Evolutionary conservation across 2,113 vertebrate species (phyloP).

Genomic region (Excalfactoria chinensis): DNA sequence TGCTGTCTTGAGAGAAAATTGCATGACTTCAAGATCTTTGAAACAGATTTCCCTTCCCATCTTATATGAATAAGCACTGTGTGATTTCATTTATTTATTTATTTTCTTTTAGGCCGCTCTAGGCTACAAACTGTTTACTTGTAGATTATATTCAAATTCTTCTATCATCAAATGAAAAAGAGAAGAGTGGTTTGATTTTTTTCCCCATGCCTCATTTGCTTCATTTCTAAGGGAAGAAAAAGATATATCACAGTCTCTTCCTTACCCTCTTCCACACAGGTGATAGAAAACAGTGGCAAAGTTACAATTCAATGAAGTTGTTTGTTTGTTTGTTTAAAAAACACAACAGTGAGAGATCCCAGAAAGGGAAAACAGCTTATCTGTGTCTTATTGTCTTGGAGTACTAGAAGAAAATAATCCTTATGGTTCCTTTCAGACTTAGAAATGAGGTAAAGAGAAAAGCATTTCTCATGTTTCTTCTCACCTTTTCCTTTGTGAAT

Average conservation of each 20-base stretch:
- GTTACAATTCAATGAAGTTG: neutral
- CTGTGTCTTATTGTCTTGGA: neutral
- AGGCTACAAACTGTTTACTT: neutral
- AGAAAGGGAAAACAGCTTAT: neutral
- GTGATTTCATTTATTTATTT: neutral
- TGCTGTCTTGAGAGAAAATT: neutral
- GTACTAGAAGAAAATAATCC: neutral
- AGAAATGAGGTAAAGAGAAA: neutral
- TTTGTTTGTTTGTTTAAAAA: too few species aligned
- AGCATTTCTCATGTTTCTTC: neutral
- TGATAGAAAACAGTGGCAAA: neutral
- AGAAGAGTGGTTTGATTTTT: neutral
- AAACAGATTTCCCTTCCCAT: neutral
- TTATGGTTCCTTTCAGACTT: neutral
- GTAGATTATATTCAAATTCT: neutral
- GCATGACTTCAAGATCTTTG: neutral
- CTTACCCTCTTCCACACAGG: accelerated
- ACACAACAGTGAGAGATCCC: neutral
- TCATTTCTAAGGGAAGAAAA: neutral
- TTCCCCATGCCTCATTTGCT: neutral
- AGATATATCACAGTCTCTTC: neutral
- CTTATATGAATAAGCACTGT: neutral
- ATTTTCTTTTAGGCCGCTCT: neutral
- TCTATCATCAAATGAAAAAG: neutral
- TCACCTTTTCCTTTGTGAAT: neutral